Conservation (phyloP, 1,140 invertebrate species). For the Caerostris extrusa region DNA sequence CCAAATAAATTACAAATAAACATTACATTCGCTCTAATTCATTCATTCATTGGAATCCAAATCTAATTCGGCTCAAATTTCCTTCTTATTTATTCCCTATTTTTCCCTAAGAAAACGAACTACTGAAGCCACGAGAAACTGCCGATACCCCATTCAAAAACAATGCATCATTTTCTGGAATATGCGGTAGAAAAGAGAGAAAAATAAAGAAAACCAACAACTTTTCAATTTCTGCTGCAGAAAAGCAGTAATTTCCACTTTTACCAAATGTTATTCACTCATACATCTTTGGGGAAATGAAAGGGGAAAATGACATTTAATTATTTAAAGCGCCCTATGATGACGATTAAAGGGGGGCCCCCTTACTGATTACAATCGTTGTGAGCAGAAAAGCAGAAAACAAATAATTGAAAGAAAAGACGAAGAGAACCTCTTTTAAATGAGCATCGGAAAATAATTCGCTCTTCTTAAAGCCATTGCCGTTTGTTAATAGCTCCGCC, state of each 20-base stretch:
- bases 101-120: not conserved
- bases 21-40: not conserved
- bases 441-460: slow-evolving; percentile 75
- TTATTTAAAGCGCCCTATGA: slow-evolving; percentile 72
- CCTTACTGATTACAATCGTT: slow-evolving; percentile 65
- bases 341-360: slow-evolving; percentile 63
- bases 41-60: not conserved
- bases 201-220: slow-evolving; percentile 52
- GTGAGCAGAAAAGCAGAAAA: not conserved
- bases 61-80: not conserved
- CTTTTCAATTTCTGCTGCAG: slow-evolving; percentile 55
- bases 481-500: slow-evolving; percentile 64
- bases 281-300: slow-evolving; percentile 58
- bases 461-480: slow-evolving; percentile 64
- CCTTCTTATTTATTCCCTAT: not conserved
- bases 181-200: slow-evolving; percentile 17
- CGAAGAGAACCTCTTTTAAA: slow-evolving; percentile 44
- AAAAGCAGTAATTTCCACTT: slow-evolving; percentile 34
- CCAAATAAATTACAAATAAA: not conserved
- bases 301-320: slow-evolving; percentile 75
- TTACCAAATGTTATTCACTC: not conserved
- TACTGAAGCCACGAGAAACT: not conserved
- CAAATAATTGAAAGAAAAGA: slow-evolving; percentile 52
- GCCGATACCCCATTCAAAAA: slow-evolving; percentile 64
- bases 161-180: slow-evolving; percentile 53